Conservation (phyloP, 2,113 vertebrate species). For the Chaetodon trifascialis region DNA sequence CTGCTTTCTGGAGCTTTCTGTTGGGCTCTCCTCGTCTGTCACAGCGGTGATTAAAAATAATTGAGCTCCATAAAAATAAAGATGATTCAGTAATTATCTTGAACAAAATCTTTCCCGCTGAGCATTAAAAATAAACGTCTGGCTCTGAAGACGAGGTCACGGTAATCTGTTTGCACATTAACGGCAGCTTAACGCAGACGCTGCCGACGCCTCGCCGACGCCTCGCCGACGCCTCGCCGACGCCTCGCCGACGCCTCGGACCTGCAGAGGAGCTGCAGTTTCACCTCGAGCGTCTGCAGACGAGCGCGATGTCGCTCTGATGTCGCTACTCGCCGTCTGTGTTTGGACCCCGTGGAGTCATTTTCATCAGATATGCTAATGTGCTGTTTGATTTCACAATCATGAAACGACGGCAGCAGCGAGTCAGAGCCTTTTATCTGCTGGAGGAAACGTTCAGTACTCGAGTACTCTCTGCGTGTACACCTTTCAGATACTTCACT, state of each 20-base stretch:
- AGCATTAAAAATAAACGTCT: background rate
- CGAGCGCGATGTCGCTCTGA: background rate
- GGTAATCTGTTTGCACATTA: background rate
- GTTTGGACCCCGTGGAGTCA: constrained; percentile 6
- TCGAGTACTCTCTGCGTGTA: background rate
- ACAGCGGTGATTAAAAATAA: background rate
- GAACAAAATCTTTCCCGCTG: background rate
- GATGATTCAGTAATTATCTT: background rate
- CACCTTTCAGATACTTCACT: background rate
- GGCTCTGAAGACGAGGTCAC: background rate
- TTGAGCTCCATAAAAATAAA: background rate
- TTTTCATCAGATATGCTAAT: constrained; percentile 48
- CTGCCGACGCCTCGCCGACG: background rate
- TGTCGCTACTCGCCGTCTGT: background rate
- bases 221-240: too few species aligned
- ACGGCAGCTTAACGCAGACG: too few species aligned
- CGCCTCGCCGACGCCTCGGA: background rate
- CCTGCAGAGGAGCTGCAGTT: background rate
- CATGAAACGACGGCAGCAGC: background rate
- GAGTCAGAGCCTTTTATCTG: background rate
- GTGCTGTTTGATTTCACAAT: constrained; percentile 29
- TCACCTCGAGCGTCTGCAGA: background rate
- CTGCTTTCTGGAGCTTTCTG: too few species aligned
- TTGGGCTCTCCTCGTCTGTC: too few species aligned
- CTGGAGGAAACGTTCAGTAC: too few species aligned